These are phyloP conservation scores for Ridgeia piscesae DNA, from an alignment of 1,140 invertebrate genomes.

Conservation along the genomic window DNA sequence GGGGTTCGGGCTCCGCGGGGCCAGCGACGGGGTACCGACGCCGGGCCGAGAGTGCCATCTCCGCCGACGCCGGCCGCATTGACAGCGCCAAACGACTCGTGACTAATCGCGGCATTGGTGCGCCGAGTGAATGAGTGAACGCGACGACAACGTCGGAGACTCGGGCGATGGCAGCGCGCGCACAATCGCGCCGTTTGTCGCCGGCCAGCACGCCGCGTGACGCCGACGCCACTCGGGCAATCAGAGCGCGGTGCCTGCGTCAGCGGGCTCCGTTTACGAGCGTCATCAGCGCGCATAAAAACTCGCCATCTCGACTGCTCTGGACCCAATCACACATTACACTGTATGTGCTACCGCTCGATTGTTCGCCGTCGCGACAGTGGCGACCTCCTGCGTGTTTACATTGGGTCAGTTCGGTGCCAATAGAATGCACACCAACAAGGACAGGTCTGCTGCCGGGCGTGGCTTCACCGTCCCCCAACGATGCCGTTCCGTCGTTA, in stretches of 20 bases:
- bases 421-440: too few relatives aligned
- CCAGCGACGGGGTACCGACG: neutral
- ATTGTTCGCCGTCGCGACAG: neutral
- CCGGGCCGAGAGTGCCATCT: neutral
- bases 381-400: neutral
- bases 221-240: neutral
- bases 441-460: too few relatives aligned
- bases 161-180: too few relatives aligned
- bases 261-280: neutral
- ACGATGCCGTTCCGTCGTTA: too few relatives aligned
- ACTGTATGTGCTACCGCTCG: neutral
- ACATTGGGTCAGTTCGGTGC: neutral
- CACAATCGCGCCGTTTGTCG: neutral
- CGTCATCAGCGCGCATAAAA: neutral
- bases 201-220: neutral
- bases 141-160: neutral
- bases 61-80: neutral
- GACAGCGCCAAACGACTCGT: neutral
- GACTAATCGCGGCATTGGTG: neutral
- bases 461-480: too few relatives aligned
- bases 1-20: neutral
- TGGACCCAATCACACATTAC: neutral
- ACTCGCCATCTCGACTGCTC: neutral
- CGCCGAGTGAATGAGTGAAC: neutral
- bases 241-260: neutral